Base-by-base conservation (phyloP, 2,888 invertebrate species). In the Alloscopus bannaensis region DNA sequence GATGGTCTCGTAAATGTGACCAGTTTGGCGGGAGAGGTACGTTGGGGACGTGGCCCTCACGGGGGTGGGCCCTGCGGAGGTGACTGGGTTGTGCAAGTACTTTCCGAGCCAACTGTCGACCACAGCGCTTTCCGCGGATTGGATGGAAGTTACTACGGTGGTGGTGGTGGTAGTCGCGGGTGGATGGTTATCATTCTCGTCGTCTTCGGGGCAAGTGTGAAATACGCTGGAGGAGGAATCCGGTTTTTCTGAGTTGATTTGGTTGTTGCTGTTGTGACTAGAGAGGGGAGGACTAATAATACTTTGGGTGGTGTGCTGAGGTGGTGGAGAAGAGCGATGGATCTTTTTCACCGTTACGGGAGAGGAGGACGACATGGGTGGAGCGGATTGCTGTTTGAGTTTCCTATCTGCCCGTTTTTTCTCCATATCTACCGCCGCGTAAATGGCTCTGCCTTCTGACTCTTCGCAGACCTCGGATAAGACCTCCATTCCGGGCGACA, bases 341-440 rank as follows among this genome's bases (percentile, higher is more conserved):
- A 29, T 66, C 52, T 52, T 52, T 66, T 16, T 40, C n/a, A n/a
- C n/a, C n/a, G n/a, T n/a, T n/a, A n/a, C n/a, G 8, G 42, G 42
- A 42, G 42, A 16, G 13, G 42, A 42, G 8, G 36, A 36, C 36
- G 36, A 36, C 36, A 8, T 36, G 8, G 18, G 11, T n/a, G 8
- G 47, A n/a, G n/a, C 4, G 8, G n/a, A 20, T 20, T 60, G 59
- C 24, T 60, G 31, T 18, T 81, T 84, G 47, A 82, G 52, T 69
- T 72, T 79, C 31, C 86, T 22, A 8, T 70, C 83, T 28, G 84
- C 84, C 36, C 36, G 36, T 72, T 86, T 86, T 66, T 82, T 84
- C 18, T 85, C 82, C 40, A 81, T 85, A 70, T 85, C 83, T 22
- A 86, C 66, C 36, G 75, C 82, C 1, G 86, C 86, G 65, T 86